Conservation (phyloP, 2,888 invertebrate species). For the Sympetrum striolatum region DNA sequence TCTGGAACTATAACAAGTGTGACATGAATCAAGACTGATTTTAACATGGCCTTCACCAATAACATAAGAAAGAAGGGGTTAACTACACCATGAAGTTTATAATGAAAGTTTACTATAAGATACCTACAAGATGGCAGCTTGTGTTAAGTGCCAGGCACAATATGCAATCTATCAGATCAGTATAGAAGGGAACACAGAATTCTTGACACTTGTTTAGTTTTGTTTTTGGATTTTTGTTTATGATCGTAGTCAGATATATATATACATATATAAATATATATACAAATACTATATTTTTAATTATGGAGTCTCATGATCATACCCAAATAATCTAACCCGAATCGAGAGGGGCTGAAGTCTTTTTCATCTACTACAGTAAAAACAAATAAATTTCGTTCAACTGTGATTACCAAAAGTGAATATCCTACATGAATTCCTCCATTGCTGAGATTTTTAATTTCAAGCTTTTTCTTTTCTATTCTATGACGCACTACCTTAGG, state of each 20-base stretch:
- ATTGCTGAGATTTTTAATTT: neutral
- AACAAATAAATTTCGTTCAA: constrained; percentile 32
- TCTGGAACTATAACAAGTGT: constrained; percentile 14
- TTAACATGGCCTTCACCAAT: constrained; percentile 26
- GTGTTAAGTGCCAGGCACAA: constrained; percentile 32
- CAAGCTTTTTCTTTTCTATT: neutral
- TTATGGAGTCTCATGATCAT: constrained; percentile 23
- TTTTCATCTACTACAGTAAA: neutral
- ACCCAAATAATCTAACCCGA: neutral
- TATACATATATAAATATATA: constrained; percentile 22
- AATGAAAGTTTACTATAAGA: neutral
- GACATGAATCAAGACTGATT: constrained; percentile 39
- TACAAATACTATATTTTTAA: constrained; percentile 15
- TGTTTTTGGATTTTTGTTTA: constrained; percentile 7
- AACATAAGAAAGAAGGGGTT: constrained; percentile 6
- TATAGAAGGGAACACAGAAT: constrained; percentile 19
- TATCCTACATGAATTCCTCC: neutral
- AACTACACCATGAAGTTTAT: constrained; percentile 4
- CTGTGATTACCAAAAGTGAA: constrained; percentile 24
- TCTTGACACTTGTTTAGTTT: constrained; percentile 19
- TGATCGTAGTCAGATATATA: constrained; percentile 31
- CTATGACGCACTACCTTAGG: constrained; percentile 7
- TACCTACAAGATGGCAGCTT: neutral
- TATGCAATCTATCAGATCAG: constrained; percentile 1
- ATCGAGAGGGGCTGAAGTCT: constrained; percentile 1